Evolutionary conservation across 2,113 vertebrate species (phyloP), one percentile per base, ranked within the genome.

Genomic region (Lota lota): DNA sequence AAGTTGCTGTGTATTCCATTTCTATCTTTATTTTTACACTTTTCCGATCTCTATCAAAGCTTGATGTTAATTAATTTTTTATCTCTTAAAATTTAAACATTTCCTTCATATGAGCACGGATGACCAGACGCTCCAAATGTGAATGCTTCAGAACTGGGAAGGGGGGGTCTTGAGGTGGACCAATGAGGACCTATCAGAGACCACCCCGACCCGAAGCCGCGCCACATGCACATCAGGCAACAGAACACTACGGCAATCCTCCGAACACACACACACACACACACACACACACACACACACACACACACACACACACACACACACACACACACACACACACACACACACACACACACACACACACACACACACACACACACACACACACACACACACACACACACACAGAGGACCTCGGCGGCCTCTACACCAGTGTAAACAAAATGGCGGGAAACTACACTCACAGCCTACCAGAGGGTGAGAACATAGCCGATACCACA

Each of bases 1-100:
- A 92, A 92, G 92, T 85, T 85, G 88, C 90, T 87, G 88, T 47
- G 40, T 47, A 14, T 11, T 47, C 40, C 8, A 14, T 47, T 47
- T 47, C 40, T 47, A 87, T 74, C 76, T 77, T 85, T 79, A 85
- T 77, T 83, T 82, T 69, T 83, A 84, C 74, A 85, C 81, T 68
- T 77, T 67, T 80, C 75, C 72, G 73, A 73, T 70, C 76, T 69
- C 79, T 77, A 75, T 64, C 74, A 70, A 74, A 47, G 67, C 77
- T 66, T 78, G 63, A 78, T 64, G 69, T 56, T 21, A 57, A 11
- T 47, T 40, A n/a, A 18, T 73, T 77, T 67, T 81, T 66, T 61
- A 69, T 64, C 54, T 70, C 63, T 11, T 14, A 60, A 60, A 60
- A 22, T 14, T 10, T 22, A 60, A 60, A 22, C 19, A 22, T 71